Base-by-base conservation (phyloP, 2,113 vertebrate genomes). In the Dasypus novemcinctus region DNA sequence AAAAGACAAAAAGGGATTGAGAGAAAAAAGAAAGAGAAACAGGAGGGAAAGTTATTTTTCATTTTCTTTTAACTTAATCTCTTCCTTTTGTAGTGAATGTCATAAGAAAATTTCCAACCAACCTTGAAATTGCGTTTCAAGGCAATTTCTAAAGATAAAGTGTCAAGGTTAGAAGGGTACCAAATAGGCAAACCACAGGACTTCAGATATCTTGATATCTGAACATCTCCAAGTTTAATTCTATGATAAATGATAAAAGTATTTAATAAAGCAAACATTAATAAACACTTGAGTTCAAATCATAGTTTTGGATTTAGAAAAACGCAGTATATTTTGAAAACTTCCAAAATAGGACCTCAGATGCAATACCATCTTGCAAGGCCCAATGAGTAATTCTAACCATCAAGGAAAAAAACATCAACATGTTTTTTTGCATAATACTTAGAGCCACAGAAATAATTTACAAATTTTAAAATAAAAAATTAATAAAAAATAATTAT, bases 271-370 rank as follows among this genome's bases (percentile, higher is more conserved):
- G 71, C 72, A 94, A 49, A 49, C 46, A 69, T 29, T 79, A 96
- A 20, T 25, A 78, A 76, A 3, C 66, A 61, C 5, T 92, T 89
- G 3, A 95, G 25, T 71, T 68, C 61, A 94, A 79, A 29, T 43
- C 94, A 93, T 93, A 93, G 92, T 92, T 95, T 52, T 52, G 46
- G 25, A 72, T 15, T 63, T 93, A 83, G 27, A 86, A 95, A 97
- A 92, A 18, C 8, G 69, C 20, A 87, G 43, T 63, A 59, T 74
- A 75, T 11, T 96, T 94, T 92, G 54, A 69, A 87, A 91, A 84
- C 76, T 87, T 96, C 12, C 33, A 79, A 92, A 63, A 68, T 49
- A 89, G 76, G 81, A 64, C 0, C 0, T 86, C 41, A 87, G 72
- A 74, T 84, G 5, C 10, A 82, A 75, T 94, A 90, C 81, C 64